Conservation (phyloP, 2,888 invertebrate species). For the Rhagophthalmus giganteus region DNA sequence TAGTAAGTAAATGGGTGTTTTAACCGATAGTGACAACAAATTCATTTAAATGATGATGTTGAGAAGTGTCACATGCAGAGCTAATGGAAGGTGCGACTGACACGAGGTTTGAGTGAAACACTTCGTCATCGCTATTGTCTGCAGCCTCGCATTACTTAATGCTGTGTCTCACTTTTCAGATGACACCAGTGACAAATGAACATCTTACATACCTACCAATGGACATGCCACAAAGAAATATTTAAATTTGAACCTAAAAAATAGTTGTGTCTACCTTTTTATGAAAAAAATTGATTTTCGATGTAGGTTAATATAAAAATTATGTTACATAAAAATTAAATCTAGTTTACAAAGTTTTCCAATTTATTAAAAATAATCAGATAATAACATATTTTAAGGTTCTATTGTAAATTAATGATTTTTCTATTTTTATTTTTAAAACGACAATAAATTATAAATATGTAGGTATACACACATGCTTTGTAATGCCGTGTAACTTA, state of each 20-base stretch:
- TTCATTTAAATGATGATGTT: constrained; percentile 52
- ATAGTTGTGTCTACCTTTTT: too few relatives aligned
- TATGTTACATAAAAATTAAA: too few relatives aligned
- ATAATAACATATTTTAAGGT: too few relatives aligned
- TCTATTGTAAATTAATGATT: too few relatives aligned
- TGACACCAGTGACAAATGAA: constrained; percentile 52
- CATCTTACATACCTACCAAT: constrained; percentile 51
- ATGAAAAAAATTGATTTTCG: too few relatives aligned
- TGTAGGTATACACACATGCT: too few relatives aligned
- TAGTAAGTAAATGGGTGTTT: constrained; percentile 4
- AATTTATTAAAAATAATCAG: too few relatives aligned
- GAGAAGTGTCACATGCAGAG: constrained; percentile 44
- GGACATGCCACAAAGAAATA: constrained; percentile 29
- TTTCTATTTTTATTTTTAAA: too few relatives aligned
- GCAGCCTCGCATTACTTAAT: constrained; percentile 45
- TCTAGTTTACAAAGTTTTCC: too few relatives aligned
- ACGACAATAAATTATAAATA: too few relatives aligned
- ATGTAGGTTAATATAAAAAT: too few relatives aligned
- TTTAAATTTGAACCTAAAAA: constrained; percentile 15
- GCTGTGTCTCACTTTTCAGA: constrained; percentile 42
- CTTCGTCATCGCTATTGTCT: constrained; percentile 50
- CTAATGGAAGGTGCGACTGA: constrained; percentile 51
- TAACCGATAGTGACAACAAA: constrained; percentile 26
- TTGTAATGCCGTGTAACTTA: too few relatives aligned
- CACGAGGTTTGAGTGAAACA: constrained; percentile 49